Evolutionary conservation across 2,888 invertebrate species (phyloP).

Genomic region (Apamea epomidion): DNA sequence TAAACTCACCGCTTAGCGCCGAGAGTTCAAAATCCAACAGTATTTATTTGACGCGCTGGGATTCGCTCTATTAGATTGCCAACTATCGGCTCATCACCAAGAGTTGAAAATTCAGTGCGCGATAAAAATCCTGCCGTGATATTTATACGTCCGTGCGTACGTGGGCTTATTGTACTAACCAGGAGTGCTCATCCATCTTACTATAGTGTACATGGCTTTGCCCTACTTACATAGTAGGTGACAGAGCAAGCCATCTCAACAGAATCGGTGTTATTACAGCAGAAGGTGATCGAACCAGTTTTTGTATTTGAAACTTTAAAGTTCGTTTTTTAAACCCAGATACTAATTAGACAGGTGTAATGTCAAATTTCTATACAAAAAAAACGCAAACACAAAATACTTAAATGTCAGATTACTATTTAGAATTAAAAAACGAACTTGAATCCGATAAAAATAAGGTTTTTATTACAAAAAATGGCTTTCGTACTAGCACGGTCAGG

Average conservation of each 20-base stretch:
- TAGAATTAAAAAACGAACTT: too few relatives aligned
- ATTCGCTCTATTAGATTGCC: too few relatives aligned
- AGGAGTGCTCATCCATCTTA: neutral
- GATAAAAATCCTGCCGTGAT: neutral
- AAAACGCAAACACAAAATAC: too few relatives aligned
- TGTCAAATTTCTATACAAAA: too few relatives aligned
- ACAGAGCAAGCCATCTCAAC: neutral
- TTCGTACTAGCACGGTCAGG: neutral
- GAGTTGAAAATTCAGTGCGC: neutral
- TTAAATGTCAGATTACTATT: too few relatives aligned
- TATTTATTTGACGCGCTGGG: too few relatives aligned
- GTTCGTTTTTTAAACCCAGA: too few relatives aligned
- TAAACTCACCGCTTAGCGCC: neutral
- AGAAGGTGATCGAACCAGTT: neutral
- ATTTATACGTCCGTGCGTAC: neutral
- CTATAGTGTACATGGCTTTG: neutral
- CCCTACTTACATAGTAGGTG: neutral
- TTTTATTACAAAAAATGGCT: neutral
- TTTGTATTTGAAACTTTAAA: conserved; percentile 1
- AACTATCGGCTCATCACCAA: too few relatives aligned
- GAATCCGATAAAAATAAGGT: neutral
- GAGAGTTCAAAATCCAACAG: neutral
- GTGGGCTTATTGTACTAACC: neutral
- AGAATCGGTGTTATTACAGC: neutral
- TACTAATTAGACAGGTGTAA: too few relatives aligned